These are phyloP conservation scores for Sterrhoptilus dennistouni DNA, from an alignment of 2,113 vertebrate genomes.

Conservation along the genomic window DNA sequence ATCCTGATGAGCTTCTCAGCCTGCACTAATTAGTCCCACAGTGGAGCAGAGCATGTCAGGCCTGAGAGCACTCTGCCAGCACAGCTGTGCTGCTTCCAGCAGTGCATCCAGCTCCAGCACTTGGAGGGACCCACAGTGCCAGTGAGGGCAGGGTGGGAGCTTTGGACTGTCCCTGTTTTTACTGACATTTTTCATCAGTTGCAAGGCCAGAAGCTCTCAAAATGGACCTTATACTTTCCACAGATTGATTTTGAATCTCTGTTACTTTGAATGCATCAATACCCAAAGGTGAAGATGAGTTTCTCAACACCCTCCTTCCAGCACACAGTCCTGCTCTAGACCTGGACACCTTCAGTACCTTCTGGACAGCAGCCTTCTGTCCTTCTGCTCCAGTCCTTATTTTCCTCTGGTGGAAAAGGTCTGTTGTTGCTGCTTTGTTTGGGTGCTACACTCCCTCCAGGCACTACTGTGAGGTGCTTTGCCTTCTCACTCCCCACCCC, in stretches of 20 bases:
- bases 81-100: not conserved
- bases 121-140: rapidly evolving
- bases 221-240: not conserved
- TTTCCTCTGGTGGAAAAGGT: not conserved
- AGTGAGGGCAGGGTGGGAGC: not conserved
- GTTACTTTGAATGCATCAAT: not conserved
- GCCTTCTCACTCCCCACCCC: not conserved
- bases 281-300: not conserved
- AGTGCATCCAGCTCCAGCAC: not conserved
- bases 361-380: not conserved
- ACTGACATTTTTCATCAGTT: not conserved
- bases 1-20: not conserved
- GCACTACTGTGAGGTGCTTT: not conserved
- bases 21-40: not conserved
- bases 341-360: not conserved
- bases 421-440: not conserved
- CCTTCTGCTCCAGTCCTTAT: not conserved
- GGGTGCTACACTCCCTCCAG: not conserved
- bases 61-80: rapidly evolving
- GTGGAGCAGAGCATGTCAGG: not conserved
- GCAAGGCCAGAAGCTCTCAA: rapidly evolving
- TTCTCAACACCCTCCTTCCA: not conserved
- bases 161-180: not conserved
- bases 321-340: not conserved
- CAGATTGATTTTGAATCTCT: not conserved